Conservation (phyloP, 2,888 invertebrate genomes). For the Hesperia comma region DNA sequence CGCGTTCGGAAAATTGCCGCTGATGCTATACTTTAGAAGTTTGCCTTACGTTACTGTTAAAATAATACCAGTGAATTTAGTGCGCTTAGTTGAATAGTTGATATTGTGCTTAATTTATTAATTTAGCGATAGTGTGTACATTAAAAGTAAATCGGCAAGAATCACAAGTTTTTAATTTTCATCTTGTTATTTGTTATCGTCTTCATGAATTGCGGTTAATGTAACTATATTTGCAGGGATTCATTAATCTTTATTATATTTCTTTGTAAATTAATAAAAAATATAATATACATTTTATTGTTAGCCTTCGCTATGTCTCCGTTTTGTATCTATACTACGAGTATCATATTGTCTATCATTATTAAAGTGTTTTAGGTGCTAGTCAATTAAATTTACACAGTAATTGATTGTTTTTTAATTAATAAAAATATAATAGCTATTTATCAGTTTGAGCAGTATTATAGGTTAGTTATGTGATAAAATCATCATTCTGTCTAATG, state of each 20-base stretch:
- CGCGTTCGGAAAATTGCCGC: background rate
- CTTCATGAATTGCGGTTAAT: background rate
- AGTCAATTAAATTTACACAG: slow-evolving; percentile 78
- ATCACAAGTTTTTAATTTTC: background rate
- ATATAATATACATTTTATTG: slow-evolving; percentile 9
- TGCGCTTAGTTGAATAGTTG: background rate
- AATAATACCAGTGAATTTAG: background rate
- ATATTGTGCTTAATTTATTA: slow-evolving; percentile 5
- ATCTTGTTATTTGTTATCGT: background rate
- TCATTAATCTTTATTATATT: background rate
- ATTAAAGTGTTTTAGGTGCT: slow-evolving; percentile 68
- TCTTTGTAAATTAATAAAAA: slow-evolving; percentile 2
- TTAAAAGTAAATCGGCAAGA: background rate
- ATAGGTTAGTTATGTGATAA: slow-evolving; percentile 78
- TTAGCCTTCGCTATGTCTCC: slow-evolving; percentile 27
- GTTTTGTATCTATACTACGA: slow-evolving; percentile 36
- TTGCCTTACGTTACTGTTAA: background rate
- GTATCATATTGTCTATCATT: too few species aligned
- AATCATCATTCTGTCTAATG: slow-evolving; percentile 68
- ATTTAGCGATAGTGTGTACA: background rate
- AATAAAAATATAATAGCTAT: slow-evolving; percentile 66
- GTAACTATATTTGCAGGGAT: background rate
- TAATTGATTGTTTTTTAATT: slow-evolving; percentile 67
- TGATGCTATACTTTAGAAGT: background rate
- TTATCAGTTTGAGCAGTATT: slow-evolving; percentile 77